Percentiles rank a stretch among this genome's conserved stretches.
Evolutionary conservation across 2,113 vertebrate genomes (phyloP).

Genomic region (Limanda limanda): DNA sequence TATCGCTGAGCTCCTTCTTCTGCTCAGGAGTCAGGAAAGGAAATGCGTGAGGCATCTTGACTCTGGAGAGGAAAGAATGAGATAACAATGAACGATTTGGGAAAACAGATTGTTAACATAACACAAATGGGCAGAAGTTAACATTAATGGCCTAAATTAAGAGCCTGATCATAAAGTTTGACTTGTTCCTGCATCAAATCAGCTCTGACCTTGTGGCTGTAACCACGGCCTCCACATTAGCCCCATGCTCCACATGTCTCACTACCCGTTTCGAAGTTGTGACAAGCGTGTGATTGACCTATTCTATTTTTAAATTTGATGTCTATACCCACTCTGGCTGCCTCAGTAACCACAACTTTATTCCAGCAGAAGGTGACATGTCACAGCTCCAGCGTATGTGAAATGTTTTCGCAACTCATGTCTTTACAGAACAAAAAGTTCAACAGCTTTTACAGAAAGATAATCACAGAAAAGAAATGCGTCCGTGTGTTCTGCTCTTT

Average conservation of each 20-base stretch:
- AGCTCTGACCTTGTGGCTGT: not conserved
- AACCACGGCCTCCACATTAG: not conserved
- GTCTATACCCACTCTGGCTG: not conserved
- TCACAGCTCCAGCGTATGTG: too few species aligned
- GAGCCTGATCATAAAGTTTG: conserved; percentile 38
- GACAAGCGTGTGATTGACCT: conserved; percentile 53
- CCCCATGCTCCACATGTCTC: not conserved
- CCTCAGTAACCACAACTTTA: too few species aligned
- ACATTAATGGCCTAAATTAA: too few species aligned
- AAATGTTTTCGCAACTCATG: not conserved
- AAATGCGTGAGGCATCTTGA: conserved; percentile 87
- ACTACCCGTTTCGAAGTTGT: conserved; percentile 33
- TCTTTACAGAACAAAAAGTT: not conserved
- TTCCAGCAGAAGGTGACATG: too few species aligned
- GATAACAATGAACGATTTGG: not conserved
- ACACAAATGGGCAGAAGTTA: not conserved
- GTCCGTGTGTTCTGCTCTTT: conserved; percentile 27
- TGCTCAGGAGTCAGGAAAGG: conserved; percentile 92
- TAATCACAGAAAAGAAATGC: not conserved
- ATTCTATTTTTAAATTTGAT: conserved; percentile 43
- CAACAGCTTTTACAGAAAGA: conserved; percentile 7
- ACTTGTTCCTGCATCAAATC: conserved; percentile 3
- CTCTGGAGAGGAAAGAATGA: conserved; percentile 38
- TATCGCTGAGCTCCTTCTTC: conserved; percentile 94
- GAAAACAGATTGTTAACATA: not conserved